phyloP scores from a whole-genome alignment of 2,797 vertebrate species.

The Eulemur coronatus region DNA sequence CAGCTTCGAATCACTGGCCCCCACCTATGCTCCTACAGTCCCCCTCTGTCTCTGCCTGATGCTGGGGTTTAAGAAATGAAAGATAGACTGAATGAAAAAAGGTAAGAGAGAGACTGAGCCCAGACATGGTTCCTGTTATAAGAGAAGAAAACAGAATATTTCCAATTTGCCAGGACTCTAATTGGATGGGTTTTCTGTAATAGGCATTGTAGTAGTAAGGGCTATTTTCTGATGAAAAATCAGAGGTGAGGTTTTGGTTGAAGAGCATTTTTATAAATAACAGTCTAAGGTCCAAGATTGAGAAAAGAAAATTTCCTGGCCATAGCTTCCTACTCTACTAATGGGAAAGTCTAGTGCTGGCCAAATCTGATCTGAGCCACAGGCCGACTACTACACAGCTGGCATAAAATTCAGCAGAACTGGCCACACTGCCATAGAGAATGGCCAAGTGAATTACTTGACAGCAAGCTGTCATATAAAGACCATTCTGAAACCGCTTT shows the following conservation, averaged over 20 bases:
- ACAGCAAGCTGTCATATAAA: background rate
- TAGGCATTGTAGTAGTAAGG: background rate
- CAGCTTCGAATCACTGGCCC: background rate
- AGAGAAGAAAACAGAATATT: background rate
- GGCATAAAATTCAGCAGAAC: background rate
- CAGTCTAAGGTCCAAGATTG: background rate
- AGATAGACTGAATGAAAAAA: background rate
- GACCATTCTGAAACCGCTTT: background rate
- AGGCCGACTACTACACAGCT: background rate
- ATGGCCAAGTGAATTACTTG: background rate
- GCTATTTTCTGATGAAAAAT: conserved; percentile 9
- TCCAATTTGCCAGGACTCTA: background rate
- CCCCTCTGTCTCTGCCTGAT: background rate
- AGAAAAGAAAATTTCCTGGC: background rate
- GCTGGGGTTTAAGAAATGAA: background rate
- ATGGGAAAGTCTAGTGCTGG: background rate
- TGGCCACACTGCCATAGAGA: background rate
- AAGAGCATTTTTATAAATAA: background rate
- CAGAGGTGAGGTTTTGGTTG: background rate
- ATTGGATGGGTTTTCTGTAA: background rate
- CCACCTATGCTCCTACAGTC: background rate
- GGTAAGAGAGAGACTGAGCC: background rate
- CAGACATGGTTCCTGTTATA: background rate
- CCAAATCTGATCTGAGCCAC: conserved; percentile 4
- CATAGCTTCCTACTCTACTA: background rate